Base-by-base conservation (phyloP, 92 coral and sea anemone species). In the Epizoanthus fatuus region DNA sequence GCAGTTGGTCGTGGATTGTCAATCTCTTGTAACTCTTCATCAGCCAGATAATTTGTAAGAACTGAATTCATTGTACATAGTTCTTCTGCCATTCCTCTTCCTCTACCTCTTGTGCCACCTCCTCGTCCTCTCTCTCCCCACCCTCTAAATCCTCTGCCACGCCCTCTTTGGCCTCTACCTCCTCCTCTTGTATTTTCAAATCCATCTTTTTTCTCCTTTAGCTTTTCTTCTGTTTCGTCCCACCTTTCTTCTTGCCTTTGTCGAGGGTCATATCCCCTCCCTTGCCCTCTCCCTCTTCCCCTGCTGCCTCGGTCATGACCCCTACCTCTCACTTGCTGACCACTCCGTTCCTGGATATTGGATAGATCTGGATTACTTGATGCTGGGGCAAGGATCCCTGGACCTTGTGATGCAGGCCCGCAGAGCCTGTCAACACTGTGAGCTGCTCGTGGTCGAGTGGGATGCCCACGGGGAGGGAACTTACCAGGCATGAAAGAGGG, bases 381-480 rank as follows among this genome's bases (percentile, higher is more conserved):
- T 58, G 67, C 29, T 4, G 39, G 17, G 40, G 44, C 19, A 57
- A 20, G 68, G 22, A 4, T 7, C 68, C 81, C 55, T n/a, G 14
- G 38, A 76, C 9, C 19, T 17, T 15, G 51, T 55, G 52, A 7
- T 2, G 35, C 2, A 38, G 81, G 29, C 5, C 20, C 44, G 17
- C 8, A 58, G n/a, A 58, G 66, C 11, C 49, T 76, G 69, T 59
- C 81, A 76, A 76, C 69, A 59, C 69, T 76, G 40, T 12, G 22
- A 37, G 81, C 69, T 76, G 81, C 32, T 58, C 12, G 64, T 12
- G 60, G 15, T 4, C 2, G 69, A 15, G 39, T 59, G 65, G 7
- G 5, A 7, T 4, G 35, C 69, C 15, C 16, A 10, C 7, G 12
- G 53, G 53, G 12, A 49, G 12, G 53, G 53, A 2, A 1, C 53